Base-by-base conservation (phyloP, 2,888 invertebrate genomes). In the Danaus chrysippus region DNA sequence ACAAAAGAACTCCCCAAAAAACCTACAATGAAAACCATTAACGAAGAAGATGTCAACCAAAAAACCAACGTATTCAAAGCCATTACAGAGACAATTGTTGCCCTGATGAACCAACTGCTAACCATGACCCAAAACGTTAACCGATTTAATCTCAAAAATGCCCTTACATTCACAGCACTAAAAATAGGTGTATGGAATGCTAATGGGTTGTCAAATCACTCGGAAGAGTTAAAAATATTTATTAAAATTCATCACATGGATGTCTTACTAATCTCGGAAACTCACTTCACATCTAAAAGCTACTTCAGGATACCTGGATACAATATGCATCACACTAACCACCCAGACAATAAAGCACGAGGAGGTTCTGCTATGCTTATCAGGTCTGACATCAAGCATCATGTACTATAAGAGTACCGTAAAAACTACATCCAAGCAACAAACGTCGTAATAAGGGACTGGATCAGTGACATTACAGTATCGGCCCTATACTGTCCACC, bases 181-280 rank as follows among this genome's bases (percentile, higher is more conserved):
- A 56, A 42, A 42, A 53, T 69, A 41, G 68, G 65, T n/a, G 62
- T 63, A 0, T 67, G 64, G 64, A 69, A 70, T 60, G 55, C 64
- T n/a, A 62, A 70, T 56, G 65, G 67, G 3, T 19, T 69, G 23
- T 11, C 65, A 8, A 58, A 65, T 12, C 67, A 64, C 9, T 62
- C 57, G 57, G 1, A 42, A n/a, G 66, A 69, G 10, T 13, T 62
- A 2, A 61, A 60, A n/a, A 3, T 54, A 3, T 13, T 62, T 1
- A 52, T 65, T 3, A n/a, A 12, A 10, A 1, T 10, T 13, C 60
- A 63, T 34, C 63, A 60, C 9, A 10, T 70, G 1, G 68, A 72
- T 17, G 54, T 67, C 1, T 5, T 65, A 1, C 43, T 70, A 0
- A 52, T 70, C 0, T 68, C 71, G 1, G 70, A 72, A 61, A 42